Conservation (phyloP, 2,797 vertebrate genomes). For the Mallotus villosus region DNA sequence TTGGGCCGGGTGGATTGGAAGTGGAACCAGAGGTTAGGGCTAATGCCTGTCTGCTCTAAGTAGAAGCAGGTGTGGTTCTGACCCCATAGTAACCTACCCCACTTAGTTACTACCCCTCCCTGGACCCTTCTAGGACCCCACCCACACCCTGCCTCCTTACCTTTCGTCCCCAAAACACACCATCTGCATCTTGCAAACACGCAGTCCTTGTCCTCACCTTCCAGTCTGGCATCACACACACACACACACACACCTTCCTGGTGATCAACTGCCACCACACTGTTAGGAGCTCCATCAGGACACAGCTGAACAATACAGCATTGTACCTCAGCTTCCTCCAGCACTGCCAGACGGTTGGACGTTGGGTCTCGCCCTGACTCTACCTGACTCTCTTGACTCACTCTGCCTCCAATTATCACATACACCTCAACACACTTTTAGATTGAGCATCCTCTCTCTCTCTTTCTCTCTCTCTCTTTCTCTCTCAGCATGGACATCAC, state of each 20-base stretch:
- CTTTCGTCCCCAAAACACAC: neutral
- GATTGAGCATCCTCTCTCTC: too few species aligned
- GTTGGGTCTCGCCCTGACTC: neutral
- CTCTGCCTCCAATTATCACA: too few species aligned
- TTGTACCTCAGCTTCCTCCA: conserved; percentile 16
- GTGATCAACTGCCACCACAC: too few species aligned
- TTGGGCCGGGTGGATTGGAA: neutral
- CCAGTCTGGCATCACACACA: too few species aligned
- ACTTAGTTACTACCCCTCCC: neutral
- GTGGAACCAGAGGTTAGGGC: neutral
- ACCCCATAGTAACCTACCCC: neutral
- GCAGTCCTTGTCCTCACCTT: too few species aligned
- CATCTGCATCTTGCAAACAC: neutral
- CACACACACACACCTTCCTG: too few species aligned
- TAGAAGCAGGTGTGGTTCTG: conserved; percentile 7
- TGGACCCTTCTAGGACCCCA: too few species aligned
- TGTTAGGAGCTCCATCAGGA: neutral
- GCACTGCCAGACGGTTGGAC: neutral
- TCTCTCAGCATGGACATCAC: conserved; percentile 1
- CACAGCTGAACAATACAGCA: conserved; percentile 26
- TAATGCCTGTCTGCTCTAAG: neutral
- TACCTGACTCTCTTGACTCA: too few species aligned
- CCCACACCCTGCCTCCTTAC: neutral
- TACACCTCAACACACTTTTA: too few species aligned
- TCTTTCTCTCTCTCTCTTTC: neutral